A percentile compares a stretch with the other conserved stretches of the same genome.
Evolutionary conservation across 2,113 vertebrate genomes (phyloP).

Genomic region (Atherinomorus stipes): DNA sequence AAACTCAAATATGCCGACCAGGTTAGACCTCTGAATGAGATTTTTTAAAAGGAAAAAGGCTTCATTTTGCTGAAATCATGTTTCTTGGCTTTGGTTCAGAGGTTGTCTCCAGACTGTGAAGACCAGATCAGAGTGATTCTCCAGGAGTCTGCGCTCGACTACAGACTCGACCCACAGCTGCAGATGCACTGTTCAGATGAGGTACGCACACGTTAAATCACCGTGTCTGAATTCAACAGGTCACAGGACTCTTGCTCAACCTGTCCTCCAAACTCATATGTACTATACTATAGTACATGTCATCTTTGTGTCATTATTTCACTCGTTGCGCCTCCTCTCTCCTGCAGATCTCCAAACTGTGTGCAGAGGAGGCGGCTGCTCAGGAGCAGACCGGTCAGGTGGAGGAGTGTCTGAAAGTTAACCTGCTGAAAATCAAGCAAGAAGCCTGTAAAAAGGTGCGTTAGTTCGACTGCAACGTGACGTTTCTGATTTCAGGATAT

Average conservation of each 20-base stretch:
- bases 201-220: constrained; percentile 59
- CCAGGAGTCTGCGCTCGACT: constrained; percentile 95
- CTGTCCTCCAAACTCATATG: too few relatives aligned
- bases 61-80: constrained; percentile 4
- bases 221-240: too few relatives aligned
- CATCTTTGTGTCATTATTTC: too few relatives aligned
- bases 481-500: background rate
- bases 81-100: constrained; percentile 76
- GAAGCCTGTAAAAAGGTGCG: constrained; percentile 92
- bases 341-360: constrained; percentile 87
- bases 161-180: constrained; percentile 95
- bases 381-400: constrained; percentile 98
- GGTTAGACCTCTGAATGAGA: constrained; percentile 73
- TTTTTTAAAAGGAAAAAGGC: too few relatives aligned
- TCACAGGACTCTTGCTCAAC: too few relatives aligned
- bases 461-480: too few relatives aligned
- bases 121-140: constrained; percentile 96
- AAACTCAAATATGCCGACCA: constrained; percentile 96
- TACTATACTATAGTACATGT: too few relatives aligned
- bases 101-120: constrained; percentile 94
- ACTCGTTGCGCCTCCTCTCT: background rate
- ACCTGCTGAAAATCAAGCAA: constrained; percentile 93
- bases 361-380: constrained; percentile 95
- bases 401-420: constrained; percentile 96
- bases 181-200: constrained; percentile 96